A percentile compares a stretch with the other conserved stretches of the same genome.
phyloP scores from a whole-genome alignment of 2,113 vertebrate species.

The Calyptomena viridis region DNA sequence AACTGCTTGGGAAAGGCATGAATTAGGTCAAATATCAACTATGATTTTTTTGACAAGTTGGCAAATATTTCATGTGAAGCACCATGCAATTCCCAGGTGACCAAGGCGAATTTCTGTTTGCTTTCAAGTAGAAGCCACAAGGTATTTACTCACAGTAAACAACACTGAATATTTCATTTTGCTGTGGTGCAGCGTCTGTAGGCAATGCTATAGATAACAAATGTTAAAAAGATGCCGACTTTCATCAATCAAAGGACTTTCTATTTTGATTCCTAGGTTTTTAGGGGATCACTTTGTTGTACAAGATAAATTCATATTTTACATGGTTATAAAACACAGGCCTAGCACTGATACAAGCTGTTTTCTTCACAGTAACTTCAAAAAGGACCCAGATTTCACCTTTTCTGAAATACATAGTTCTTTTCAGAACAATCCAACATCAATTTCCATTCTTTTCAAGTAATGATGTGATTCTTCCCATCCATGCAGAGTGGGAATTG shows the following conservation, averaged over 20 bases:
- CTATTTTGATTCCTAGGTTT: constrained; percentile 15
- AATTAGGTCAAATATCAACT: not conserved
- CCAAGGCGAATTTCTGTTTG: not conserved
- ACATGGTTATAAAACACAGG: not conserved
- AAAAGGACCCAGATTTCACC: not conserved
- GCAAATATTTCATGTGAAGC: not conserved
- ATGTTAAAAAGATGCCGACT: not conserved
- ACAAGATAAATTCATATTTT: not conserved
- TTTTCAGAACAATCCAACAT: not conserved
- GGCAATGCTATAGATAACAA: not conserved
- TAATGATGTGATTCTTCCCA: not conserved
- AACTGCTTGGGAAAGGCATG: not conserved
- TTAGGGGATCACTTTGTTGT: not conserved
- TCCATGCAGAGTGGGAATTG: not conserved
- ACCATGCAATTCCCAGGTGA: not conserved
- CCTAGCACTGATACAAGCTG: not conserved
- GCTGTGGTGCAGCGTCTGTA: not conserved
- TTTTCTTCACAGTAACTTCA: not conserved
- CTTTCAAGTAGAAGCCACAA: not conserved
- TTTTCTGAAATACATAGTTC: not conserved
- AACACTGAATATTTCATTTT: not conserved
- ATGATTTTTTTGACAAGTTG: not conserved
- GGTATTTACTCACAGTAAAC: not conserved
- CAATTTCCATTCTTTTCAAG: not conserved
- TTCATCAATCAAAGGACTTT: constrained; percentile 9